Conservation (phyloP, 2,113 vertebrate species). For the Philantomba maxwellii region DNA sequence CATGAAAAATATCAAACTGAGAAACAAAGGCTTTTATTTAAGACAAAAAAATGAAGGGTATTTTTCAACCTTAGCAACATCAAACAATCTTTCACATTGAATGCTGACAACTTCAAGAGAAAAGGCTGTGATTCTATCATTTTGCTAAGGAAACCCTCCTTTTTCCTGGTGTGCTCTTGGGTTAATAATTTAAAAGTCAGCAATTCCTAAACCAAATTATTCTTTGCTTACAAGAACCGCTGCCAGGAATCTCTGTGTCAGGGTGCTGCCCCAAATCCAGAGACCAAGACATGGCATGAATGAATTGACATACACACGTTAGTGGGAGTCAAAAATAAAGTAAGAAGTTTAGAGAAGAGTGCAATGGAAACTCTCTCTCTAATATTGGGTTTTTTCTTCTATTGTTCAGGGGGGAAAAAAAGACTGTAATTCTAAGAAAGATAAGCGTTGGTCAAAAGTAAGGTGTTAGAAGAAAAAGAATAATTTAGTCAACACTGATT, state of each 20-base stretch:
- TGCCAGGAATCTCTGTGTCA: neutral
- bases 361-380: neutral
- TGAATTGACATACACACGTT: neutral
- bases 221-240: neutral
- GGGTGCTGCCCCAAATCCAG: neutral
- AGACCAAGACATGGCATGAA: neutral
- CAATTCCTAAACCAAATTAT: conserved; percentile 52
- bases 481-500: neutral
- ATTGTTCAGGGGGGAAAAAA: neutral
- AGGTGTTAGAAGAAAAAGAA: neutral
- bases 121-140: conserved; percentile 27
- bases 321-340: neutral
- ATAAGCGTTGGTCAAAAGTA: neutral
- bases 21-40: conserved; percentile 59
- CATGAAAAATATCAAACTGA: conserved; percentile 61
- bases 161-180: conserved; percentile 47
- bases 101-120: conserved; percentile 58
- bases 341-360: neutral
- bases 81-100: conserved; percentile 59
- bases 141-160: conserved; percentile 40
- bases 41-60: neutral
- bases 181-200: conserved; percentile 70
- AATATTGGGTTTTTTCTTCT: neutral
- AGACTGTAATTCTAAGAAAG: neutral
- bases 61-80: conserved; percentile 64